Base-by-base conservation (phyloP, 2,797 vertebrate genomes). In the Hirundo rustica region DNA sequence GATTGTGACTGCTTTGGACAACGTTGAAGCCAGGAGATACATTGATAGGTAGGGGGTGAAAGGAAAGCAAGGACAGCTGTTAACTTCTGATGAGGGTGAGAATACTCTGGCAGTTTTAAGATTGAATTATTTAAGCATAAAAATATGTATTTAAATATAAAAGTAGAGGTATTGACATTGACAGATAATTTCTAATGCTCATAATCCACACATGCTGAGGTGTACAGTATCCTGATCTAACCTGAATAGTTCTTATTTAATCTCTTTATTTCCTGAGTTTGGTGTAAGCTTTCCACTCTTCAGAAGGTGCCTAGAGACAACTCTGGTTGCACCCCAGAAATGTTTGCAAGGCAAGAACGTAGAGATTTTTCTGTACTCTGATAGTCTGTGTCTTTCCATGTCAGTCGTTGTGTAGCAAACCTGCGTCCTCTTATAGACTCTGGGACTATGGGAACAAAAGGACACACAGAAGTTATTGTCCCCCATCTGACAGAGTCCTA, bases 401-500 rank as follows among this genome's bases (percentile, higher is more conserved):
- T 42, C 97, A 99, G 99, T 95, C 99, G 99, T 77, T 98, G 99
- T 76, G 97, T 99, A 94, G 99, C 99, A 96, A 99, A 99, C 98
- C 98, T 99, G 88, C 98, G 98, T 90, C 98, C 99, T 94, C 98
- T 99, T 77, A 97, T 99, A 90, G 99, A 99, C 97, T 99, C 99
- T 40, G 99, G 99, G 93, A 99, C 99, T 64, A 99, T 99, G 99
- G 99, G 99, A 96, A 99, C 99, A 5, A 99, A 99, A 98, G 99
- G 99, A 95, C 99, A 99, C 97, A 99, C 99, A 0, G 99, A 99
- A 98, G 98, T 99, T 75, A 98, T 99, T 94, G 98, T 99, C 95
- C 99, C 99, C 95, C 98, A 98, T 90, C 96, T 99, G 97, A 99
- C 99, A 8, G 99, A 99, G 96, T 99, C 99, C 26, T 99, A 99